phyloP scores from a whole-genome alignment of 2,113 vertebrate genomes.

The Porphyrio hochstetteri region DNA sequence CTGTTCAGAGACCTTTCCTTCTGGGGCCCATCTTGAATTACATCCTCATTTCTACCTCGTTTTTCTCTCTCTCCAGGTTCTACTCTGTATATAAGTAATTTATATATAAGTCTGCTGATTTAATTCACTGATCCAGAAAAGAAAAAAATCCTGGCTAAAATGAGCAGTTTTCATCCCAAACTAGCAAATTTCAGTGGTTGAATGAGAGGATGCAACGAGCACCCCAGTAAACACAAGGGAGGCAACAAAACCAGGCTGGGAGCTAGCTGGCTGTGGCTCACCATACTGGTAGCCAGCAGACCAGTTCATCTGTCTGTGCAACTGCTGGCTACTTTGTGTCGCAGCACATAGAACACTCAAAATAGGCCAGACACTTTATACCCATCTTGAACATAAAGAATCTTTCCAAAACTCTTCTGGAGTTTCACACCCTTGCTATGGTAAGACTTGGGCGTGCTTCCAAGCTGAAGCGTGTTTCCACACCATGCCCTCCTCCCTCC shows the following conservation, averaged over 20 bases:
- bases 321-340: background rate
- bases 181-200: background rate
- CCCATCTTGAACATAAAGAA: background rate
- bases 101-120: background rate
- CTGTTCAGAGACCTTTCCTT: background rate
- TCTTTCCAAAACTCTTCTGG: background rate
- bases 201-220: background rate
- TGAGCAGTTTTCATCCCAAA: background rate
- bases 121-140: background rate
- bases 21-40: background rate
- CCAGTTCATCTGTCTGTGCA: background rate
- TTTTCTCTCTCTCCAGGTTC: background rate
- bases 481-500: background rate
- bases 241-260: background rate
- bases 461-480: background rate
- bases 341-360: background rate
- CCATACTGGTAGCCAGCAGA: background rate
- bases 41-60: background rate
- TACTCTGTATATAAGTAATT: background rate
- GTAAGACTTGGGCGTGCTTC: rapidly evolving
- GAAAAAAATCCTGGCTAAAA: background rate
- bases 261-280: background rate
- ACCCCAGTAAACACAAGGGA: background rate
- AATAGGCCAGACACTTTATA: constrained; percentile 26
- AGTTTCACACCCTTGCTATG: background rate